phyloP scores from a whole-genome alignment of 1,140 invertebrate genomes.

The Euwallacea fornicatus region DNA sequence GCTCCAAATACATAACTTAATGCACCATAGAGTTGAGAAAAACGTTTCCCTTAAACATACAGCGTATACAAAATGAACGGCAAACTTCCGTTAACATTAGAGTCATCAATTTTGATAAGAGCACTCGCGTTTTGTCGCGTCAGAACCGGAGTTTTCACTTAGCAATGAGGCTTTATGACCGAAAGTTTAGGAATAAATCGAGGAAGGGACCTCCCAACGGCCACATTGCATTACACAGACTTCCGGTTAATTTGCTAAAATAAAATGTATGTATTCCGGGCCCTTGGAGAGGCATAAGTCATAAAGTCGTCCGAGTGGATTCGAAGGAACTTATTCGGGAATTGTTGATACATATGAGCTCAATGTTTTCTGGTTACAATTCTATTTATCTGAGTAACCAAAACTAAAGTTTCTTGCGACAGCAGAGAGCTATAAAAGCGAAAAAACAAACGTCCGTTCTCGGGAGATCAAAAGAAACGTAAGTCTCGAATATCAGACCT shows the following conservation, averaged over 20 bases:
- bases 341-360: no score
- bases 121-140: conserved; percentile 4
- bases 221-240: conserved; percentile 8
- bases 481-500: no score
- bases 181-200: conserved; percentile 17
- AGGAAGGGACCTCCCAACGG: conserved; percentile 8
- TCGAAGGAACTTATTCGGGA: no score
- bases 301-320: neutral
- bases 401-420: no score
- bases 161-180: conserved; percentile 6
- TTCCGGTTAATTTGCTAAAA: conserved; percentile 14
- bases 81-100: neutral
- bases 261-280: conserved; percentile 12
- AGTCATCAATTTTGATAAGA: conserved; percentile 14
- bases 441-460: no score
- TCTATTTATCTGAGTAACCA: no score
- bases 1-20: conserved; percentile 21
- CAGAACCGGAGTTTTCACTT: conserved; percentile 16
- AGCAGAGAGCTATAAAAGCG: no score
- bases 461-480: no score
- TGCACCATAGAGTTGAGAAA: neutral
- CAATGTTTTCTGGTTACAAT: no score
- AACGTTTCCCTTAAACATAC: neutral
- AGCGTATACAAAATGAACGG: neutral
- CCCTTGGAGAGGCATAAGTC: conserved; percentile 9